Base-by-base conservation (phyloP, 2,888 invertebrate species). In the Andrena chrysosceles region DNA sequence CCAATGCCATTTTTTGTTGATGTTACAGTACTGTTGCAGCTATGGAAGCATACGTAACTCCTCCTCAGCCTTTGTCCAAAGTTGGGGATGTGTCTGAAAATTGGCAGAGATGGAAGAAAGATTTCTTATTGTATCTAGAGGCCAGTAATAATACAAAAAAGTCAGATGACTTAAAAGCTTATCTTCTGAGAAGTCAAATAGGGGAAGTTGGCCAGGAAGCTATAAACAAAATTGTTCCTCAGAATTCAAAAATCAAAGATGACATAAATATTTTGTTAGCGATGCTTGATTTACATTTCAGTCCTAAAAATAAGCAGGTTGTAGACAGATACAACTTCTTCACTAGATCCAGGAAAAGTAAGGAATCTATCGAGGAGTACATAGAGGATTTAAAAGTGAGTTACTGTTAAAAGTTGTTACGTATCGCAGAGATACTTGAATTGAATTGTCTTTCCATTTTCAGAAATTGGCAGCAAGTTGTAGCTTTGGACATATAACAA, bases 71-170 rank as follows among this genome's bases (percentile, higher is more conserved):
- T 2, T 72, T 89, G 29, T 68, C 63, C 42, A 26, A 29, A 1
- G 29, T 0, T 20, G 83, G 76, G 10, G 5, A 85, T 52, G 73
- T 85, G 52, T 33, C 29, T 13, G 56, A 72, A 5, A 90, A 87
- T 67, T 90, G 91, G 90, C 20, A 33, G 5, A 62, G 48, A 7
- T 90, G 91, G 89, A 89, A 75, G 62, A 69, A 83, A 13, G 78
- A 85, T 64, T 90, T 90, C 26, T 6, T 77, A 0, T 78, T 77
- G n/a, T 90, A 83, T 63, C 48, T 90, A 54, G 79, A 76, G 62
- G 68, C 81, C 26, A 84, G 81, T 49, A 84, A 77, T 20, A 83
- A 69, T n/a, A 67, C 23, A 7, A 31, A 81, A 23, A 49, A 77
- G 13, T 6, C 85, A 2, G 72, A 52, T 2, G 83, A 89, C 6